A percentile compares a stretch with the other conserved stretches of the same genome.
These are phyloP conservation scores for Eupithecia insigniata DNA, from an alignment of 2,888 invertebrate species.

Conservation along the genomic window DNA sequence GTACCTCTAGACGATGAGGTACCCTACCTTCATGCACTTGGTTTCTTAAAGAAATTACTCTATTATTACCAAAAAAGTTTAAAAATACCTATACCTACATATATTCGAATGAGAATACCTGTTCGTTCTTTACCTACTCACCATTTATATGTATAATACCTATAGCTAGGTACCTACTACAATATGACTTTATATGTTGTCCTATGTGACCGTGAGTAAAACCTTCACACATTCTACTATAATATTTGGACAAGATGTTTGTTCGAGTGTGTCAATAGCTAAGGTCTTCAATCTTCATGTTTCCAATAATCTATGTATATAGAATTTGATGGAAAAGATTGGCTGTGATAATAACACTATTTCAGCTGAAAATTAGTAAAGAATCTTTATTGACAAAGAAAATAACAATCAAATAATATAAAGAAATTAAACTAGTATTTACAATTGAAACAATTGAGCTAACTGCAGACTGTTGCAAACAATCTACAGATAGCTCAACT, in stretches of 20 bases:
- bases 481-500: no score
- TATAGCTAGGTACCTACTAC: not conserved
- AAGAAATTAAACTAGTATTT: no score
- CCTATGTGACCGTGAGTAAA: constrained; percentile 57
- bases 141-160: not conserved
- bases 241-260: constrained; percentile 53
- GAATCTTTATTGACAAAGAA: no score
- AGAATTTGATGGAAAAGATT: constrained; percentile 14
- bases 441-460: no score
- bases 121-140: not conserved
- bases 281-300: constrained; percentile 30
- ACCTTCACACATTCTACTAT: constrained; percentile 70
- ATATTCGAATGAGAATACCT: not conserved
- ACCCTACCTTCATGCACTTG: not conserved
- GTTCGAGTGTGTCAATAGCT: constrained; percentile 42
- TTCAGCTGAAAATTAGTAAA: not conserved
- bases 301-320: constrained; percentile 21
- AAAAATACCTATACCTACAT: not conserved
- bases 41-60: not conserved
- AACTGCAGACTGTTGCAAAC: no score
- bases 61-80: not conserved
- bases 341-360: not conserved
- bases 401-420: no score
- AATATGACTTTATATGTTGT: constrained; percentile 52
- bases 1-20: not conserved